Conservation (phyloP, 2,797 vertebrate genomes). For the Syndactyla subalaris region DNA sequence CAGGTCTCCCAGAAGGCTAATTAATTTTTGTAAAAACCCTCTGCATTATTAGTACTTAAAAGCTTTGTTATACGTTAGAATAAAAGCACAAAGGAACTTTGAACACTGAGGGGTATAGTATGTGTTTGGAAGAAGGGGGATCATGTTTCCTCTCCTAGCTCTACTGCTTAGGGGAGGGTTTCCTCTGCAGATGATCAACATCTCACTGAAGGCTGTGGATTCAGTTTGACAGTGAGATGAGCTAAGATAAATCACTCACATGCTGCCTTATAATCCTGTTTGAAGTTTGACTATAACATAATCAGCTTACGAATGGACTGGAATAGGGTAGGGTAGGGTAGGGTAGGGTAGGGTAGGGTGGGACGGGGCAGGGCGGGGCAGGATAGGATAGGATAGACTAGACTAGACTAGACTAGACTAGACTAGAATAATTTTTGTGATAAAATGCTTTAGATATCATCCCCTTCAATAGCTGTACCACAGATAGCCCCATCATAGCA, state of each 20-base stretch:
- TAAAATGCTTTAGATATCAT: not conserved
- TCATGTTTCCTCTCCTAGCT: not conserved
- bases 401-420: not conserved
- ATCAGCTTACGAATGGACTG: not conserved
- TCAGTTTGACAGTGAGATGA: not conserved
- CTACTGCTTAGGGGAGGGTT: not conserved
- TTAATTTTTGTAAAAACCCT: not conserved
- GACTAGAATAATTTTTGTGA: not conserved
- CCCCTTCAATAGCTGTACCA: not conserved
- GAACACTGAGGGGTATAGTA: not conserved
- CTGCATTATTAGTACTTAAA: not conserved
- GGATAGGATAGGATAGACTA: not conserved
- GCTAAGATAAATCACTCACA: not conserved
- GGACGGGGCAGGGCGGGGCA: too few relatives aligned
- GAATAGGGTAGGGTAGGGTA: not conserved
- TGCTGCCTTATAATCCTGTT: accelerated
- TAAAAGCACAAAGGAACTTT: not conserved
- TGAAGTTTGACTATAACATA: not conserved
- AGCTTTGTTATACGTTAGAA: not conserved
- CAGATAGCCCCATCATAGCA: not conserved
- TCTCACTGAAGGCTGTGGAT: not conserved
- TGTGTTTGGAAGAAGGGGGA: not conserved
- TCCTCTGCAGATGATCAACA: not conserved
- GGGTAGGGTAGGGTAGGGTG: too few relatives aligned
- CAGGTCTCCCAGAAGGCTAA: not conserved